phyloP scores from a whole-genome alignment of 2,113 vertebrate species.

The Euleptes europaea region DNA sequence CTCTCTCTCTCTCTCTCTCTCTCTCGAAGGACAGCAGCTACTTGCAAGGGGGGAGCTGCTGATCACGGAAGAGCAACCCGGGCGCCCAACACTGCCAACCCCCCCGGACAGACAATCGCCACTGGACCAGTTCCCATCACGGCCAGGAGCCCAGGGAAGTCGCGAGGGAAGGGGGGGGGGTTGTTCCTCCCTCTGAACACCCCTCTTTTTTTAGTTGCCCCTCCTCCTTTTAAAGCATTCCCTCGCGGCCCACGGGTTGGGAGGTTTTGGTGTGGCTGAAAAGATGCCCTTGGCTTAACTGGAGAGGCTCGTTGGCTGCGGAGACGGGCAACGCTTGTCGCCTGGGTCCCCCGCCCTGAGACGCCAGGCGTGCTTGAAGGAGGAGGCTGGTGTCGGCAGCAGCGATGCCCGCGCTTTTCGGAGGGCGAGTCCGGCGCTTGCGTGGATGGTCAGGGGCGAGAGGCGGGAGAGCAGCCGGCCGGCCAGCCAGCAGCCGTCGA shows the following conservation, averaged over 20 bases:
- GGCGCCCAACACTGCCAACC: conserved; percentile 34
- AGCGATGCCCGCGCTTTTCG: conserved; percentile 19
- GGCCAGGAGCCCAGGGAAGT: neutral
- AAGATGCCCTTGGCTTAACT: neutral
- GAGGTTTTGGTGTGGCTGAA: neutral
- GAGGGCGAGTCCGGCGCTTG: neutral
- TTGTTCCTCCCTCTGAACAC: neutral
- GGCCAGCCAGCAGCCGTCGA: conserved; percentile 60
- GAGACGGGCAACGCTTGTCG: neutral
- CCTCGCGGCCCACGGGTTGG: conserved; percentile 12
- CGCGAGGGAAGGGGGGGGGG: neutral
- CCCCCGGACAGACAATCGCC: conserved; percentile 24
- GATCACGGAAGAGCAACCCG: neutral
- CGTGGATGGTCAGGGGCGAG: neutral
- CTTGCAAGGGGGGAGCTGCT: neutral
- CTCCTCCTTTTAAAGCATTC: neutral
- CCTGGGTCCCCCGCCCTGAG: neutral
- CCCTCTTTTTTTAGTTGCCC: neutral
- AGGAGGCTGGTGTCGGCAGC: neutral
- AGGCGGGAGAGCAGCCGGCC: conserved; percentile 27
- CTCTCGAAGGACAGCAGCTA: conserved; percentile 10
- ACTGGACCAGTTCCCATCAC: conserved; percentile 38
- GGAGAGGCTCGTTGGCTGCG: neutral
- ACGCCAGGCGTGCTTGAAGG: no score
- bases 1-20: neutral